Conservation (phyloP, 2,888 invertebrate genomes). For the Scelioninae gen. 2 region DNA sequence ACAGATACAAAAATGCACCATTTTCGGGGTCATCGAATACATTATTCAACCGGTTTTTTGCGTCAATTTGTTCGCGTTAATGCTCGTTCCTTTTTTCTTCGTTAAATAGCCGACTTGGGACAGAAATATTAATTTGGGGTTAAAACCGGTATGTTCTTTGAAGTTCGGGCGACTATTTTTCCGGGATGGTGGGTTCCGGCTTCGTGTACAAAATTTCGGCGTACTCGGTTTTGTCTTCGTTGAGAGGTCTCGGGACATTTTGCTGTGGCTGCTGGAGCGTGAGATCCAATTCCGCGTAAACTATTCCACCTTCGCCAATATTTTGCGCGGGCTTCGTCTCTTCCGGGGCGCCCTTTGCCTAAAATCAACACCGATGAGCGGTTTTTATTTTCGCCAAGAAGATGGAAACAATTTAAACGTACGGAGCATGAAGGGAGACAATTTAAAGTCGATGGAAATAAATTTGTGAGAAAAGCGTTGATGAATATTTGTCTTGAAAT, state of each 20-base stretch:
- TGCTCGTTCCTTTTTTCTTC: not conserved
- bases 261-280: slow-evolving; percentile 69
- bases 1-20: slow-evolving; percentile 46
- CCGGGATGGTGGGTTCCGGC: slow-evolving; percentile 69
- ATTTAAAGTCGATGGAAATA: no score
- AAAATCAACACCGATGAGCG: slow-evolving; percentile 13
- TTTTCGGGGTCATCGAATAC: slow-evolving; percentile 52
- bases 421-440: no score
- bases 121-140: slow-evolving; percentile 12
- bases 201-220: slow-evolving; percentile 88
- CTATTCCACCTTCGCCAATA: slow-evolving; percentile 69
- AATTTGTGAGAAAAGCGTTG: no score
- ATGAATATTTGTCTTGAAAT: no score
- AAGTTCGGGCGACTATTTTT: slow-evolving; percentile 63
- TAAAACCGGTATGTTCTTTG: slow-evolving; percentile 27
- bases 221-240: slow-evolving; percentile 84
- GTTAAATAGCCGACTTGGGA: slow-evolving; percentile 14
- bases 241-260: slow-evolving; percentile 71
- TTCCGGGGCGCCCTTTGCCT: slow-evolving; percentile 47
- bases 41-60: slow-evolving; percentile 22
- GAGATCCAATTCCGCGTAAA: slow-evolving; percentile 73
- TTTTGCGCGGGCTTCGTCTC: slow-evolving; percentile 61
- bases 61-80: not conserved
- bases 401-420: no score
- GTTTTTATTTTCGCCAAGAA: no score